phyloP scores from a whole-genome alignment of 2,888 invertebrate species.

The Elmis aenea region DNA sequence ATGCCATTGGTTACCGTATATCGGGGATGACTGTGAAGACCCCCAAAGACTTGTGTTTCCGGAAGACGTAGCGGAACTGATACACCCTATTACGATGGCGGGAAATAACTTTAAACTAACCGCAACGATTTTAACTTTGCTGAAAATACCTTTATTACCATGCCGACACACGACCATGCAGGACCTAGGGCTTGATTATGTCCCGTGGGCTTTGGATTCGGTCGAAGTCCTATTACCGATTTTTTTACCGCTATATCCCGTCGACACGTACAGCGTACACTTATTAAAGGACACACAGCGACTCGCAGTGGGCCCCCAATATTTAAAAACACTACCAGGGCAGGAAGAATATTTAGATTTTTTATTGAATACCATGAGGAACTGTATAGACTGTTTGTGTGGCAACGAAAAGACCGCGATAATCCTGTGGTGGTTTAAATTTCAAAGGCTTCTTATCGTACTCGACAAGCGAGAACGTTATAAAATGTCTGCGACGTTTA shows the following conservation, averaged over 20 bases:
- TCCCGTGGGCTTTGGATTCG: conserved; percentile 49
- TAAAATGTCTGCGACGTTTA: conserved; percentile 43
- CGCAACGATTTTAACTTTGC: conserved; percentile 52
- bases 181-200: conserved; percentile 44
- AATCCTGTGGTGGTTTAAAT: conserved; percentile 59
- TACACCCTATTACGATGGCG: conserved; percentile 60
- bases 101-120: conserved; percentile 58
- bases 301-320: conserved; percentile 57
- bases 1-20: conserved; percentile 63
- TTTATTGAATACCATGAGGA: conserved; percentile 49
- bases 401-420: conserved; percentile 51
- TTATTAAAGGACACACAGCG: conserved; percentile 44
- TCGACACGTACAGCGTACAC: conserved; percentile 37
- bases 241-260: conserved; percentile 38
- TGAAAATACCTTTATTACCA: conserved; percentile 58
- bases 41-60: conserved; percentile 60
- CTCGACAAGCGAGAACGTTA: conserved; percentile 46
- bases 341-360: conserved; percentile 56
- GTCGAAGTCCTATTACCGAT: conserved; percentile 50
- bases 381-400: conserved; percentile 49
- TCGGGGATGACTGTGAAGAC: conserved; percentile 52
- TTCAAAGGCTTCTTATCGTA: conserved; percentile 53
- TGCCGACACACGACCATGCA: conserved; percentile 46
- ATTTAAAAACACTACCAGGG: conserved; percentile 54
- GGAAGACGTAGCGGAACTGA: conserved; percentile 61